These are phyloP conservation scores for Periophthalmus modestus DNA, from an alignment of 2,113 vertebrate species.

Conservation along the genomic window DNA sequence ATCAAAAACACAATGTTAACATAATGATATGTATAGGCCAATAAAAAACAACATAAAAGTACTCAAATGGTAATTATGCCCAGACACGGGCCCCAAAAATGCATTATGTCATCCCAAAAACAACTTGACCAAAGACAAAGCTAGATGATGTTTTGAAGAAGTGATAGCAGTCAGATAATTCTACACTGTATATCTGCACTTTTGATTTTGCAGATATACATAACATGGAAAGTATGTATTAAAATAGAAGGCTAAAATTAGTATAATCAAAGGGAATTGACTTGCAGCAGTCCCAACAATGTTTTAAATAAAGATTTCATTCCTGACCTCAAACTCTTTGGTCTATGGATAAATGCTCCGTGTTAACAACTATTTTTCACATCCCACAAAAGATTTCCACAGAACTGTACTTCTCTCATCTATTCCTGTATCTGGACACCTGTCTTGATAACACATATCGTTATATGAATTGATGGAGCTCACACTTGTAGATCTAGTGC, in stretches of 20 bases:
- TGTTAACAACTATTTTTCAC: neutral
- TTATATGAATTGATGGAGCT: constrained; percentile 35
- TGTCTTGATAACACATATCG: constrained; percentile 26
- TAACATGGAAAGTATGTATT: neutral
- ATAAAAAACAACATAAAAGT: no score
- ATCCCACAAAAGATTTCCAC: neutral
- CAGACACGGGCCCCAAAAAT: neutral
- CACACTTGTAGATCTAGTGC: constrained; percentile 26
- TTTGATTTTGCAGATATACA: neutral
- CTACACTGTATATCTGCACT: neutral
- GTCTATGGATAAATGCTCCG: neutral
- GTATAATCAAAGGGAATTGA: neutral
- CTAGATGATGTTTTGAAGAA: neutral
- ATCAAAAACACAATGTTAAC: constrained; percentile 2
- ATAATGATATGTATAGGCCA: no score
- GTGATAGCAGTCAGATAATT: neutral
- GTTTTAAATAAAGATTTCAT: no score
- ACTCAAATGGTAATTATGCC: no score
- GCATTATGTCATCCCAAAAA: neutral
- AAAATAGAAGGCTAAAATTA: neutral
- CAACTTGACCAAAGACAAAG: neutral
- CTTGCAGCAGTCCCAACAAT: neutral
- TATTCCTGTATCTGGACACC: constrained; percentile 48
- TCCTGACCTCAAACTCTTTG: neutral
- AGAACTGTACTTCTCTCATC: constrained; percentile 27